Base-by-base conservation (phyloP, 2,113 vertebrate species). In the Heliornis fulica region DNA sequence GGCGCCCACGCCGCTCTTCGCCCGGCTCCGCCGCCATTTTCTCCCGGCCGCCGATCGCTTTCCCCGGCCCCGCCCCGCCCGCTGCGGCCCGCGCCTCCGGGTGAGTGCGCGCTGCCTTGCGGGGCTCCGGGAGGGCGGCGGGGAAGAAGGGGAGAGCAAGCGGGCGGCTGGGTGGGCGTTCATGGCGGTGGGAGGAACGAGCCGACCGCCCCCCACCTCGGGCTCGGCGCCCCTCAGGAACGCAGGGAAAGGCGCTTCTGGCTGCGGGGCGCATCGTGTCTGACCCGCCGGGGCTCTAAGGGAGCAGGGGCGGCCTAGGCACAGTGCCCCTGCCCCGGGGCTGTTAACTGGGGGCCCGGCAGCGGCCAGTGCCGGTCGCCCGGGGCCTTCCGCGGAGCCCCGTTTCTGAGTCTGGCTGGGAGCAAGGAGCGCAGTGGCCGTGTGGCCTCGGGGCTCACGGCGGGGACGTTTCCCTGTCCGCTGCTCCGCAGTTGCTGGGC, bases 381-480 rank as follows among this genome's bases (percentile, higher is more conserved):
- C 11, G 25, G 25, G 9, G 25, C 10, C 34, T 29, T 7, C 41
- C 15, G 5, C 1, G 43, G 10, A 13, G 32, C 29, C 5, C 7
- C 12, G n/a, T 5, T 16, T 6, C 19, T 40, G 41, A 3, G 68
- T 31, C 83, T 3, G 61, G 26, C 21, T 6, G 31, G 20, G 54
- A 34, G 19, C 20, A 5, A 6, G 68, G 46, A 4, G 13, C 10
- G 13, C 25, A 4, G 74, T 19, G 38, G 40, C 29, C 6, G 26
- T 1, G 38, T 4, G 50, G 59, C 12, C 32, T 21, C n/a, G 1
- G 69, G 3, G 1, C n/a, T n/a, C n/a, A n/a, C 9, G 2, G 20
- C 76, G 3, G 26, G 75, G 3, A 64, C 43, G 2, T 14, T 2
- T 1, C 1, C 1, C 12, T 38, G n/a, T n/a, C n/a, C 32, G 15